Conservation (phyloP, 2,113 vertebrate species). For the Ciconia boyciana region DNA sequence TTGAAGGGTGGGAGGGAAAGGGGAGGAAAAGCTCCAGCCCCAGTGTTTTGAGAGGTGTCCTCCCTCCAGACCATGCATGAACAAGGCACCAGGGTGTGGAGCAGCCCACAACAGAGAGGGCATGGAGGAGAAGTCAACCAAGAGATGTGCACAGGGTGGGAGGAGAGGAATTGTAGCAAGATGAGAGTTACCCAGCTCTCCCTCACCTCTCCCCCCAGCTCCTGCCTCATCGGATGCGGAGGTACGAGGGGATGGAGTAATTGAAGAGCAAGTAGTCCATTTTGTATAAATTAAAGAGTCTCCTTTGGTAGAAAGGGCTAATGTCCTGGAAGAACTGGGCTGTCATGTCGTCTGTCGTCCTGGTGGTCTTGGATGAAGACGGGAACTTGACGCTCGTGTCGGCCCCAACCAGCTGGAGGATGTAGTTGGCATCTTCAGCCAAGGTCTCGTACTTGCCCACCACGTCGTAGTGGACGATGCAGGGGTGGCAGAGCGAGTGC, state of each 20-base stretch:
- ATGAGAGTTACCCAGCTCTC: conserved; percentile 27
- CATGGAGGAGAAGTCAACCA: not conserved
- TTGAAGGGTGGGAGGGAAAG: not conserved
- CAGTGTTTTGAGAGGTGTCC: not conserved
- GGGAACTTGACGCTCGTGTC: conserved; percentile 81
- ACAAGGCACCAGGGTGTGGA: not conserved
- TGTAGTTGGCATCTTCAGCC: conserved; percentile 87
- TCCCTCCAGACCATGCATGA: not conserved
- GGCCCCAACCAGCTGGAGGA: conserved; percentile 83
- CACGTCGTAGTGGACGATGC: conserved; percentile 89
- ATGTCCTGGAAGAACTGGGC: conserved; percentile 87
- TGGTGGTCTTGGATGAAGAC: conserved; percentile 74
- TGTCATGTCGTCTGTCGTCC: conserved; percentile 80
- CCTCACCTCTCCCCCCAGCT: not conserved
- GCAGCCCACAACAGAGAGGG: not conserved
- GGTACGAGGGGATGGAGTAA: conserved; percentile 87
- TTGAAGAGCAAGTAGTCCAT: conserved; percentile 98
- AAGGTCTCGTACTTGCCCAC: conserved; percentile 97
- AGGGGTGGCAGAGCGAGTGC: conserved; percentile 92
- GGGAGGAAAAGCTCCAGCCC: not conserved
- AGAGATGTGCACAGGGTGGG: not conserved
- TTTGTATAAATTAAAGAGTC: conserved; percentile 90
- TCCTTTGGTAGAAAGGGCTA: conserved; percentile 90
- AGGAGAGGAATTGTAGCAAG: not conserved
- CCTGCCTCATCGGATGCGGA: conserved; percentile 75